Evolutionary conservation across 2,888 invertebrate species (phyloP), one percentile per base, ranked within the genome.

Genomic region (Drosophila affinis): DNA sequence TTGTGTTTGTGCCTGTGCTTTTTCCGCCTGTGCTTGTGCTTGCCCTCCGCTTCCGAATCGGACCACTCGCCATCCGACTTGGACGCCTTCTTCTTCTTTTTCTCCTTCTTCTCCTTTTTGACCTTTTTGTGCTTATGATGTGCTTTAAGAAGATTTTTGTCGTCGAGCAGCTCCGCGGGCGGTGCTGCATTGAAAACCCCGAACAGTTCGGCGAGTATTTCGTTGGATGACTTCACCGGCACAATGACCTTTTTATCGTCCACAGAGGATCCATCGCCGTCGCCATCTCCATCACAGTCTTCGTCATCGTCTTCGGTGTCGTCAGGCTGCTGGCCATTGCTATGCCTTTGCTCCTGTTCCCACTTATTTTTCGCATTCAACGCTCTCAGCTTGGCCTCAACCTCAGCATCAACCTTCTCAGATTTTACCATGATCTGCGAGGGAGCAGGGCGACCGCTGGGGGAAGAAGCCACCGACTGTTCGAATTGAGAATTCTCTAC

Each of bases 171-270:
- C 78, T 93, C 93, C 32, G 94, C 88, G 12, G 94, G 96, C 14
- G 95, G 95, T 76, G 94, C 94, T 2, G 95, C 95, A 91, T 96
- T 95, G 34, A 91, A 91, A 0, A 91, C 91, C 83, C 95, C 93
- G 87, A 97, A 97, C 0, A 97, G 92, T 91, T 97, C 97, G 0
- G 96, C 95, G 21, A 97, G 93, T 84, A 97, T 97, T 92, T 97
- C 96, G 79, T 92, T 91, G 0, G 92, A 92, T 0, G 92, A 90
- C 55, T 92, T 92, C 0, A 90, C 84, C 0, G 91, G 92, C 9
- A 76, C 80, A n/a, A 92, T 87, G 21, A 73, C 76, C 59, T 91
- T 92, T 59, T 92, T 92, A 44, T 91, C 90, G 5, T 91, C 85
- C 17, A 53, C 54, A 1, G 75, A 56, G 3, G 72, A 73, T 63